These are phyloP conservation scores for Merodon equestris DNA, from an alignment of 2,888 invertebrate genomes.

Conservation along the genomic window DNA sequence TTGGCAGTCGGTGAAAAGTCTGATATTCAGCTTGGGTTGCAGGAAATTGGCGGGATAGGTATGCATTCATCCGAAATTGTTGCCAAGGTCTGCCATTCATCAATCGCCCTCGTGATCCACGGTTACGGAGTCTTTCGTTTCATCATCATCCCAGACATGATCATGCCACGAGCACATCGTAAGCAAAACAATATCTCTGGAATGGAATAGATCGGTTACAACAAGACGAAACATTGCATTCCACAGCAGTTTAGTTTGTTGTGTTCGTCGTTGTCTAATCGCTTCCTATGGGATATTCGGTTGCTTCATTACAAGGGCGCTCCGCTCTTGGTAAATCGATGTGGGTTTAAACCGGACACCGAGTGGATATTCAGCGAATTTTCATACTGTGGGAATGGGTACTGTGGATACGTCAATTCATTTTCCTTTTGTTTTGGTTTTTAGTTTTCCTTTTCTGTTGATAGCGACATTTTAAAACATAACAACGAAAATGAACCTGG, in stretches of 20 bases:
- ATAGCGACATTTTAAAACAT: no score
- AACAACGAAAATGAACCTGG: conserved; percentile 33
- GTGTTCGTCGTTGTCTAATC: background rate
- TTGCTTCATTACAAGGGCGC: conserved; percentile 1
- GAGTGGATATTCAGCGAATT: conserved; percentile 46
- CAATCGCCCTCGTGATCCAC: no score
- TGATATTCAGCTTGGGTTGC: conserved; percentile 20
- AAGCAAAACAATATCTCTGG: conserved; percentile 4
- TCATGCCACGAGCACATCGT: no score
- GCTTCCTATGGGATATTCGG: conserved; percentile 33
- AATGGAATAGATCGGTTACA: conserved; percentile 54
- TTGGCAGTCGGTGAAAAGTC: background rate
- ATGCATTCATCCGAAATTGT: no score
- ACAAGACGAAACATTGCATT: conserved; percentile 45
- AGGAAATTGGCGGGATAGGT: no score
- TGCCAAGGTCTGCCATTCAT: no score
- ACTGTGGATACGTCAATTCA: conserved; percentile 13
- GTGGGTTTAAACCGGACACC: conserved; percentile 60
- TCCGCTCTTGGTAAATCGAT: conserved; percentile 8
- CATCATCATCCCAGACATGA: no score
- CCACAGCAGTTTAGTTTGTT: conserved; percentile 24
- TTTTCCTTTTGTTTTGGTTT: conserved; percentile 10
- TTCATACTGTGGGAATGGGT: conserved; percentile 57
- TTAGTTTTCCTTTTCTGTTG: no score
- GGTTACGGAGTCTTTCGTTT: no score